These are phyloP conservation scores for Brachynemurus nebulosus DNA, from an alignment of 2,888 invertebrate genomes.

Conservation along the genomic window DNA sequence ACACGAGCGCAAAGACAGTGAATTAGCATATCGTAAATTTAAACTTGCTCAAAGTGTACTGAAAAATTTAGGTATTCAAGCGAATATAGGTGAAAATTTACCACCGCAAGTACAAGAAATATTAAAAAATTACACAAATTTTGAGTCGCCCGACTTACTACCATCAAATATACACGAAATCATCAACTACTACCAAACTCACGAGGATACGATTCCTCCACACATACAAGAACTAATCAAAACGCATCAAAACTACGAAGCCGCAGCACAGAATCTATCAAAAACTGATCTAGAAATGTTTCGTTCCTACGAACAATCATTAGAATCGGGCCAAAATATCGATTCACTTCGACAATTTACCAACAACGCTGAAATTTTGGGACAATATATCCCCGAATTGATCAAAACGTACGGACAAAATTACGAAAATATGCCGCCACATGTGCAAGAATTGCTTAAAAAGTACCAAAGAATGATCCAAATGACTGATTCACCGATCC, in stretches of 20 bases:
- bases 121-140: constrained; percentile 1
- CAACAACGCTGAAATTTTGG: not conserved
- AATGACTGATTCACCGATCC: no score
- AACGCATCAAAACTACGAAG: constrained; percentile 3
- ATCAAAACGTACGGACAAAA: constrained; percentile 1
- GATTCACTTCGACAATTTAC: not conserved
- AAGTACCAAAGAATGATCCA: not conserved
- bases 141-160: not conserved
- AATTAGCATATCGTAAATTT: constrained; percentile 71
- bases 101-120: constrained; percentile 8
- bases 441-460: constrained; percentile 3
- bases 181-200: constrained; percentile 2
- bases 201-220: constrained; percentile 1
- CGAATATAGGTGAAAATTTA: not conserved
- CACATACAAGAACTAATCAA: constrained; percentile 2
- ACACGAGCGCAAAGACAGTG: constrained; percentile 88
- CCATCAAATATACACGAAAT: constrained; percentile 7
- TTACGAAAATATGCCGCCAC: not conserved
- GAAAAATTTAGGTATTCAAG: constrained; percentile 33
- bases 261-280: constrained; percentile 2
- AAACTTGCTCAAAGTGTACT: constrained; percentile 45
- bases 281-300: not conserved
- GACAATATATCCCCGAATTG: not conserved
- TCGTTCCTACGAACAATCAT: not conserved
- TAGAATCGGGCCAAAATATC: not conserved